phyloP scores from a whole-genome alignment of 2,797 vertebrate species.

The Oryzias sinensis region DNA sequence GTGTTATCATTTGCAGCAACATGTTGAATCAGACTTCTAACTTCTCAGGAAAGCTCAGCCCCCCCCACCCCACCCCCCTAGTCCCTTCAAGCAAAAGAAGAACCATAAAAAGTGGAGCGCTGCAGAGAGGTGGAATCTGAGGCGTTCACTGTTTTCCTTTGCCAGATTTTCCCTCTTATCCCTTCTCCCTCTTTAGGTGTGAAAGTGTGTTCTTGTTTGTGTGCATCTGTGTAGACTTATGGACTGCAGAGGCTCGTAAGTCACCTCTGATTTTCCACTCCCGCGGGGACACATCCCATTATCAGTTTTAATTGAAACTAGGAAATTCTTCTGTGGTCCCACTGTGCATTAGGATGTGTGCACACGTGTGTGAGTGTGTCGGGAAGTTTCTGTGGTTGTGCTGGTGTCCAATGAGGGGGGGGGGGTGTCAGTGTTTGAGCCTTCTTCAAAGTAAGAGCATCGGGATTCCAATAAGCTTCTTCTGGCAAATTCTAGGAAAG shows the following conservation, averaged over 20 bases:
- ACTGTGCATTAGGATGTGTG: slow-evolving; percentile 21
- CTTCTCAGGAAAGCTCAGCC: slow-evolving; percentile 3
- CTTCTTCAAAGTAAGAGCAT: too few species aligned
- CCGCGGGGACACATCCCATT: slow-evolving; percentile 80
- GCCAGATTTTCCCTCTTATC: slow-evolving; percentile 12
- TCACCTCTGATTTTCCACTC: slow-evolving; percentile 81
- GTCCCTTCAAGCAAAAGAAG: neutral
- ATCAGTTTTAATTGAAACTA: slow-evolving; percentile 82
- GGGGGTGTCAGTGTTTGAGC: too few species aligned
- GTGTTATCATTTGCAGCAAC: slow-evolving; percentile 4
- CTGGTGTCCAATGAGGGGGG: neutral
- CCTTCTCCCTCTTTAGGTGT: slow-evolving; percentile 27
- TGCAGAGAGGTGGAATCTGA: slow-evolving; percentile 41
- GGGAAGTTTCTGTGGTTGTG: neutral
- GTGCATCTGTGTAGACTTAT: slow-evolving; percentile 14
- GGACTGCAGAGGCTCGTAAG: slow-evolving; percentile 70
- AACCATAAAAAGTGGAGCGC: neutral
- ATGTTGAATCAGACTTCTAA: slow-evolving; percentile 3
- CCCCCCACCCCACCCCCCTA: too few species aligned
- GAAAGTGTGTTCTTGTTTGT: slow-evolving; percentile 10
- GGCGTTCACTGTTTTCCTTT: slow-evolving; percentile 29
- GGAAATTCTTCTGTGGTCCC: slow-evolving; percentile 78
- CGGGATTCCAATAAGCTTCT: too few species aligned
- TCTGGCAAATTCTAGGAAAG: too few species aligned
- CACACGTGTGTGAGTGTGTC: slow-evolving; percentile 15